phyloP scores from a whole-genome alignment of 2,888 invertebrate species.

The Orgyia antiqua region DNA sequence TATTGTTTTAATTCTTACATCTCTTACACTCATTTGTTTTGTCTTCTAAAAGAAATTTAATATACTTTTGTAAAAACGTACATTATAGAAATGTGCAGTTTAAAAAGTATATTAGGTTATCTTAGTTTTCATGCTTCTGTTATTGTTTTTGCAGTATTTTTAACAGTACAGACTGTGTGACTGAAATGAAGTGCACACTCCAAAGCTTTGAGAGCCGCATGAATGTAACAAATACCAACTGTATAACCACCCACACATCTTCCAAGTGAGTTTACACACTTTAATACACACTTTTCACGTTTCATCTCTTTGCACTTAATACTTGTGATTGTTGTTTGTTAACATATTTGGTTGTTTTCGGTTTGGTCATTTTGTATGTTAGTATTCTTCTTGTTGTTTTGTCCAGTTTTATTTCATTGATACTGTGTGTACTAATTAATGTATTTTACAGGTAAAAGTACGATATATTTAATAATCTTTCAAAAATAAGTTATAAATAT shows the following conservation, averaged over 20 bases:
- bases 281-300: not conserved
- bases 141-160: slow-evolving; percentile 76
- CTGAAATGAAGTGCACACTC: slow-evolving; percentile 65
- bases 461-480: too few relatives aligned
- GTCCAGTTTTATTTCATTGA: too few relatives aligned
- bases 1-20: slow-evolving; percentile 12
- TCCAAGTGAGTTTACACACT: slow-evolving; percentile 57
- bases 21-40: slow-evolving; percentile 17
- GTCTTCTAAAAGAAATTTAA: slow-evolving; percentile 17
- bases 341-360: too few relatives aligned
- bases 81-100: too few relatives aligned
- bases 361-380: too few relatives aligned
- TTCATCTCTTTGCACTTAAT: too few relatives aligned
- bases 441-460: too few relatives aligned
- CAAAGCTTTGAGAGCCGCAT: slow-evolving; percentile 74
- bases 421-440: too few relatives aligned
- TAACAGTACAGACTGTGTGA: slow-evolving; percentile 75
- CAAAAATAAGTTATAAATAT: too few relatives aligned
- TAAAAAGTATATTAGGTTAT: slow-evolving; percentile 24
- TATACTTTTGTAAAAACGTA: slow-evolving; percentile 24
- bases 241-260: slow-evolving; percentile 62
- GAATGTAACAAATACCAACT: slow-evolving; percentile 70
- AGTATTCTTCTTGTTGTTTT: too few relatives aligned
- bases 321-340: too few relatives aligned
- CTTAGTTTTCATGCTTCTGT: slow-evolving; percentile 48